Evolutionary conservation across 2,797 vertebrate genomes (phyloP).

Genomic region (Merluccius polli): DNA sequence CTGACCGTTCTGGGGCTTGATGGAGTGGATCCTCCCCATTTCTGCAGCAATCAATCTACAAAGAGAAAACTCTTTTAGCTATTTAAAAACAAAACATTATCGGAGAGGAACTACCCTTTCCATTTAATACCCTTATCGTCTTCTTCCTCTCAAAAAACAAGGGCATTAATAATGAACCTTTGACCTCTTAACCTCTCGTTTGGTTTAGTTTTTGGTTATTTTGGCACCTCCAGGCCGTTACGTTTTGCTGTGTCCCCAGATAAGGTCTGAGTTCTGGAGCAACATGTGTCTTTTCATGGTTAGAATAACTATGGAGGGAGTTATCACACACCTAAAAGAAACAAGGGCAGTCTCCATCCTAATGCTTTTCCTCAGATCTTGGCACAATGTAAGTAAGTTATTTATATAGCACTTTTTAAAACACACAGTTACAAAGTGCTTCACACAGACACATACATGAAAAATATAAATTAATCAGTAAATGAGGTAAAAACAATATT

Average conservation of each 20-base stretch:
- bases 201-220: background rate
- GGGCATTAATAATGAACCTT: slow-evolving; percentile 46
- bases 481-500: too few species aligned
- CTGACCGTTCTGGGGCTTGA: slow-evolving; percentile 41
- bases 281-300: background rate
- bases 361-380: too few species aligned
- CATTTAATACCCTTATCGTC: slow-evolving; percentile 58
- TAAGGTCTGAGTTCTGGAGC: background rate
- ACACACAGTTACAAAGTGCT: too few species aligned
- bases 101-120: slow-evolving; percentile 53
- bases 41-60: slow-evolving; percentile 69
- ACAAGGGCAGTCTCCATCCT: background rate
- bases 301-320: background rate
- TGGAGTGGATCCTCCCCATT: slow-evolving; percentile 72
- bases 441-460: too few species aligned
- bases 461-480: too few species aligned
- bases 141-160: slow-evolving; percentile 29
- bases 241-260: background rate
- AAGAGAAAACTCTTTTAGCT: slow-evolving; percentile 46
- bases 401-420: too few species aligned
- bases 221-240: background rate
- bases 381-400: too few species aligned
- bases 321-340: background rate
- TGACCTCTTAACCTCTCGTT: slow-evolving; percentile 35
- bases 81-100: slow-evolving; percentile 56